Evolutionary conservation across 1,140 invertebrate genomes (phyloP).

Genomic region (Procambarus virginalis): DNA sequence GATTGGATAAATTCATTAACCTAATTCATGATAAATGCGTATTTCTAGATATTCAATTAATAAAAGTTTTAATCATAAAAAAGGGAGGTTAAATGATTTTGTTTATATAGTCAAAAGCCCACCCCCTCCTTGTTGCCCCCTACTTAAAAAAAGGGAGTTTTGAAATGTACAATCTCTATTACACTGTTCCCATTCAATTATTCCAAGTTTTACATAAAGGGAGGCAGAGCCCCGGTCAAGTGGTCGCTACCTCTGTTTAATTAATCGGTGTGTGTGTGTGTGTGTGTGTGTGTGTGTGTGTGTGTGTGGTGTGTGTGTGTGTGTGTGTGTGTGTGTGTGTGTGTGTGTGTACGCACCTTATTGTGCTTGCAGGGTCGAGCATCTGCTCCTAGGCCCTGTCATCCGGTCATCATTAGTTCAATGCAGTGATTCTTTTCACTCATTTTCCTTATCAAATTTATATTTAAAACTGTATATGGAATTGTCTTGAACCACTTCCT

Average conservation of each 20-base stretch:
- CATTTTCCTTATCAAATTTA: neutral
- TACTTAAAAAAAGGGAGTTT: neutral
- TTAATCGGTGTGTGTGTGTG: neutral
- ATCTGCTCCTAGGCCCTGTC: neutral
- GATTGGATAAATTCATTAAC: no score
- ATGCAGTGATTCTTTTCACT: no score
- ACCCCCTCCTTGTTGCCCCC: neutral
- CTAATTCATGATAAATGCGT: no score
- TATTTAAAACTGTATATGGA: neutral
- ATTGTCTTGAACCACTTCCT: neutral
- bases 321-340: neutral
- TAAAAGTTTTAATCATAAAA: no score
- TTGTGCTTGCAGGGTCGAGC: no score
- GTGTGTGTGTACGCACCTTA: neutral
- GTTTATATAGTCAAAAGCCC: neutral
- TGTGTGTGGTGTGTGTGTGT: neutral
- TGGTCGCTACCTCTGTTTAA: neutral
- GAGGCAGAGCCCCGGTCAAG: no score
- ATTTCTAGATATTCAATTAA: no score
- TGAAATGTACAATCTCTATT: neutral
- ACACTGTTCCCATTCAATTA: no score
- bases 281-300: slow-evolving; percentile 4
- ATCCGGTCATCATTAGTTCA: neutral
- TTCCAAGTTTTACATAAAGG: no score
- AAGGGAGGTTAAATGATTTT: neutral